Evolutionary conservation across 2,888 invertebrate species (phyloP).

Genomic region (Drosophila mayaguana): DNA sequence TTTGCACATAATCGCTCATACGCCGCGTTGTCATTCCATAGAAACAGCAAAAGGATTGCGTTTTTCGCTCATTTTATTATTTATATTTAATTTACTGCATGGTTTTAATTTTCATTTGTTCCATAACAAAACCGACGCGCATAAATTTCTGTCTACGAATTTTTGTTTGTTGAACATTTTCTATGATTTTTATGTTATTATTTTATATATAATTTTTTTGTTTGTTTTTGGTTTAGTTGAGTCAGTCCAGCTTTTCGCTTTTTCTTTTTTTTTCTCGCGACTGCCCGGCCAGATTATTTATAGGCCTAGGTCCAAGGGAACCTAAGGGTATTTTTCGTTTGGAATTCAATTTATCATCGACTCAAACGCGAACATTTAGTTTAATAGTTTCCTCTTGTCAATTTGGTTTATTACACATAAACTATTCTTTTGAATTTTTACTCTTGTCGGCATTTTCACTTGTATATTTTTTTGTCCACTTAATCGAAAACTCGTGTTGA

Average conservation of each 20-base stretch:
- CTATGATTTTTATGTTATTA: conserved; percentile 26
- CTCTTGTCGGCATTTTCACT: conserved; percentile 7
- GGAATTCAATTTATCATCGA: conserved; percentile 45
- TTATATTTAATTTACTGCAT: conserved; percentile 25
- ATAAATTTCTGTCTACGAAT: conserved; percentile 54
- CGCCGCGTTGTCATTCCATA: conserved; percentile 50
- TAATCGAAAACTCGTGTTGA: conserved; percentile 53
- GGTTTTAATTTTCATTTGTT: conserved; percentile 61
- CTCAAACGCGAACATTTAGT: conserved; percentile 13
- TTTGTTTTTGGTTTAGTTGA: conserved; percentile 26
- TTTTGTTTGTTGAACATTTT: conserved; percentile 33
- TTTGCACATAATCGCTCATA: conserved; percentile 74
- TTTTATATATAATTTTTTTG: not conserved
- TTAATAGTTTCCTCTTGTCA: conserved; percentile 37
- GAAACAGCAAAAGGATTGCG: conserved; percentile 21
- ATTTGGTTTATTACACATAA: conserved; percentile 32
- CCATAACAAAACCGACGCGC: conserved; percentile 57
- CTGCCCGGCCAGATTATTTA: conserved; percentile 57
- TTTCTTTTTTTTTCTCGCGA: conserved; percentile 16
- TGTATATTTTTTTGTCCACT: conserved; percentile 33
- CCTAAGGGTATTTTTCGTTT: conserved; percentile 27
- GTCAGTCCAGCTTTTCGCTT: conserved; percentile 52
- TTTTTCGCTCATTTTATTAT: conserved; percentile 10
- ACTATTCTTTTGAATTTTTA: conserved; percentile 11
- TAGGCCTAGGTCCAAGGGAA: conserved; percentile 44